These are phyloP conservation scores for Gisinianus flammeolus DNA, from an alignment of 2,888 invertebrate species.

Conservation along the genomic window DNA sequence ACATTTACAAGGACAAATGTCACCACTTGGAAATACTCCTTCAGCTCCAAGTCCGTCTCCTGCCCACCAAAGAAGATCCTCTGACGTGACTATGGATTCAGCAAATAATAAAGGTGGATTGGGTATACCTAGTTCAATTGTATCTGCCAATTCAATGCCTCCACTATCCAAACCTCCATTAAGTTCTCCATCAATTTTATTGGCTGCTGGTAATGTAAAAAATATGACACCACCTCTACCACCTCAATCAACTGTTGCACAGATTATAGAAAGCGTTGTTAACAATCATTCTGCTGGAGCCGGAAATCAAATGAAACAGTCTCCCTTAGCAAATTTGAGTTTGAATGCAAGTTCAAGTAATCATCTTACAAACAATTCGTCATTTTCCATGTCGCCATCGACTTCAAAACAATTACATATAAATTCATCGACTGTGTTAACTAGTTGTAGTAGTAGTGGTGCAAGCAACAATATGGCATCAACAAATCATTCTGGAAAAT, in stretches of 20 bases:
- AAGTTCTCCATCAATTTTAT: constrained; percentile 55
- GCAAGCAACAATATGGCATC: constrained; percentile 11
- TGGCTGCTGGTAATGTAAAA: constrained; percentile 49
- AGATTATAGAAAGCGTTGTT: constrained; percentile 58
- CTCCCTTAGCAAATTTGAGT: constrained; percentile 10
- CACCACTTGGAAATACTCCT: constrained; percentile 19
- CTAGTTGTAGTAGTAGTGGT: constrained; percentile 3
- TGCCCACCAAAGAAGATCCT: neutral
- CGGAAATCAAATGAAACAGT: constrained; percentile 2
- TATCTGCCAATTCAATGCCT: constrained; percentile 45
- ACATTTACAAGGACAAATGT: constrained; percentile 4
- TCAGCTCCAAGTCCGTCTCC: neutral
- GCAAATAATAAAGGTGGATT: neutral
- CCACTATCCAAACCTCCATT: constrained; percentile 57
- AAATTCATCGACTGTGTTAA: neutral
- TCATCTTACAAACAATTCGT: neutral
- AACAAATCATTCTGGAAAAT: constrained; percentile 17
- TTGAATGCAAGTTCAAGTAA: constrained; percentile 37
- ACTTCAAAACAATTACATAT: constrained; percentile 7
- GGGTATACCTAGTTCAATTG: constrained; percentile 14
- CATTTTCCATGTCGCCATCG: neutral
- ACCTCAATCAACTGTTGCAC: constrained; percentile 56
- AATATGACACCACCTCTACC: constrained; percentile 51
- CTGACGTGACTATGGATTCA: neutral
- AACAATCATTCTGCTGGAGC: constrained; percentile 55